Percentiles rank a stretch among this genome's conserved stretches.
These are phyloP conservation scores for Lepus americanus DNA, from an alignment of 2,113 vertebrate species.

Conservation along the genomic window DNA sequence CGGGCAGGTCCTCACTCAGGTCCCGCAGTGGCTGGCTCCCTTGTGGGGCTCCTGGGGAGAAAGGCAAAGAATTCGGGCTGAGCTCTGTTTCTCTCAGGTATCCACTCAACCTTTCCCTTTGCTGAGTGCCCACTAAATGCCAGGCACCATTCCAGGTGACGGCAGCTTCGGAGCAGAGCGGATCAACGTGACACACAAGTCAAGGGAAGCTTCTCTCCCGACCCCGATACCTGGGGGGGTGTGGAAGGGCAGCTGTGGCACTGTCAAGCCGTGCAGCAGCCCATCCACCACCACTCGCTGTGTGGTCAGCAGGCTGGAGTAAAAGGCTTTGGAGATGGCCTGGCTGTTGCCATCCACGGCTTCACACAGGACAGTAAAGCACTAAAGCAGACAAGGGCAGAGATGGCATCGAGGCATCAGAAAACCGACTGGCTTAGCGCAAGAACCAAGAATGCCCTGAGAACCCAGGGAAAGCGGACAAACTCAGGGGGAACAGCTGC, in stretches of 20 bases:
- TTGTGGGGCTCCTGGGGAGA: slow-evolving; percentile 74
- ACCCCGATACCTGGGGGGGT: slow-evolving; percentile 81
- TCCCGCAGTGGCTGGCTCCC: slow-evolving; percentile 69
- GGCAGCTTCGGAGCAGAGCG: background rate
- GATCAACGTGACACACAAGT: background rate
- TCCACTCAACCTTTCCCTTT: background rate
- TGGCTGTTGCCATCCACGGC: slow-evolving; percentile 78
- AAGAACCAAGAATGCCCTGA: background rate
- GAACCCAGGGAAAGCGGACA: background rate
- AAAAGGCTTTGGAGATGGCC: slow-evolving; percentile 84
- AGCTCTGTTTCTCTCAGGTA: background rate
- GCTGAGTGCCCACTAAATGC: background rate
- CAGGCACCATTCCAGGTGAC: background rate
- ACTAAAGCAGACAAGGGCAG: slow-evolving; percentile 75
- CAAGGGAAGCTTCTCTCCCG: background rate
- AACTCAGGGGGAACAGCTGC: background rate
- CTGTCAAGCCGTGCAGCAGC: slow-evolving; percentile 82
- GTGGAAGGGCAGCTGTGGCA: slow-evolving; percentile 73
- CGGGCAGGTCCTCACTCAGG: slow-evolving; percentile 67
- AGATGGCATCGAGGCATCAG: background rate
- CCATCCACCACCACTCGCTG: slow-evolving; percentile 80
- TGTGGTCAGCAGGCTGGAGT: slow-evolving; percentile 82
- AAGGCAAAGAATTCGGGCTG: background rate
- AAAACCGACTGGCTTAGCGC: background rate
- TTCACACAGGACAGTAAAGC: slow-evolving; percentile 87